These are phyloP conservation scores for Onychostoma macrolepis DNA, from an alignment of 2,113 vertebrate species.

Conservation along the genomic window DNA sequence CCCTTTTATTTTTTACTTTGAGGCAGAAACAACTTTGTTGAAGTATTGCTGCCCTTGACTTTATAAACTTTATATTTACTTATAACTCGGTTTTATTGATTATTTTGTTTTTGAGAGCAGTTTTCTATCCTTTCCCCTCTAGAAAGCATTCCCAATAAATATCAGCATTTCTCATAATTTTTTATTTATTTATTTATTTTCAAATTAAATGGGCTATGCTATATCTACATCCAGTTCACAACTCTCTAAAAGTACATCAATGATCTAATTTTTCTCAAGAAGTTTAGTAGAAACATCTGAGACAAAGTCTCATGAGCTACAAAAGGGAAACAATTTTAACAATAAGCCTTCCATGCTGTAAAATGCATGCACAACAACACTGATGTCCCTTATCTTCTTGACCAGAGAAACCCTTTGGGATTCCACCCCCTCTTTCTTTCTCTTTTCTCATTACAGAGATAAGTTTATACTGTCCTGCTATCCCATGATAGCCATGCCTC, in stretches of 20 bases:
- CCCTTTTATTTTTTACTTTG: neutral
- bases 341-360: neutral
- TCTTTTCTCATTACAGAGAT: slow-evolving; percentile 29
- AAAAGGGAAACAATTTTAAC: neutral
- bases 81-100: neutral
- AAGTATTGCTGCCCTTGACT: neutral
- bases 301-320: neutral
- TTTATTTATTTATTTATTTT: neutral
- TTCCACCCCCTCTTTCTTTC: slow-evolving; percentile 20
- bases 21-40: neutral
- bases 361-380: neutral
- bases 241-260: neutral
- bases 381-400: slow-evolving; percentile 10
- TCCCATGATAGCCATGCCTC: slow-evolving; percentile 25
- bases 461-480: slow-evolving; percentile 22
- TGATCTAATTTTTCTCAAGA: neutral
- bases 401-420: slow-evolving; percentile 23
- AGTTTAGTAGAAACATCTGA: neutral
- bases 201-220: neutral
- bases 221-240: neutral
- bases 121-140: neutral
- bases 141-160: neutral
- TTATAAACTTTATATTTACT: neutral
- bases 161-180: neutral
- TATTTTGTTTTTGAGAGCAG: neutral